Evolutionary conservation across 2,113 vertebrate genomes (phyloP), one percentile per base, ranked within the genome.

Genomic region (Barnardius zonarius): DNA sequence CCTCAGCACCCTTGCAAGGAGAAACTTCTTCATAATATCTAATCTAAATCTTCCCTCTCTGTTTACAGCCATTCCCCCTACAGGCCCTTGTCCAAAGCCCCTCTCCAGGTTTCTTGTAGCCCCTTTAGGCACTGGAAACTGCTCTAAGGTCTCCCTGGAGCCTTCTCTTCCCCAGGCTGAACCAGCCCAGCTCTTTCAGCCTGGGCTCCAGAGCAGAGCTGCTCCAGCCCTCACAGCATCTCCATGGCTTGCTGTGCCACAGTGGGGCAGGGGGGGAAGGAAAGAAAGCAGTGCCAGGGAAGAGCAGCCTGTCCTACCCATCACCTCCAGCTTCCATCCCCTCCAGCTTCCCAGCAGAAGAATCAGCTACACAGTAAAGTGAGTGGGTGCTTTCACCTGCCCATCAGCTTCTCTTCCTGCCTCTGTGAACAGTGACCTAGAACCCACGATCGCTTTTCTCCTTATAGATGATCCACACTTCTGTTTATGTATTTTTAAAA

Each of bases 281-380:
- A 39, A 24, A 46, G 8, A 15, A 46, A 17, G 57, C 0, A 0
- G 14, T n/a, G 41, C 3, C 31, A 44, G 69, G 41, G 49, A 70
- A 70, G 49, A 63, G 61, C 74, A 89, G 66, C 78, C 88, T 13
- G 52, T 35, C 74, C 35, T 30, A 0, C 1, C 24, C 10, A 35
- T 59, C 0, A 24, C 62, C 55, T 59, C 33, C 33, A n/a, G 55
- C 33, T 59, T 59, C 33, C 33, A 62, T 61, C 90, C 37, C 24
- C 30, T 59, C 35, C 72, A 79, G 44, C 35, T 9, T 51, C 66
- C 24, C 82, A 76, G 80, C 30, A 28, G 46, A 14, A 90, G 61
- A 41, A 55, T 64, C 11, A 82, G 77, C 75, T 10, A 1, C 1
- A 2, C 31, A 23, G 51, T 2, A 2, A 27, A 14, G 7, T 1